A percentile compares a stretch with the other conserved stretches of the same genome.
These are phyloP conservation scores for Peromyscus leucopus DNA, from an alignment of 2,113 vertebrate genomes.

Conservation along the genomic window DNA sequence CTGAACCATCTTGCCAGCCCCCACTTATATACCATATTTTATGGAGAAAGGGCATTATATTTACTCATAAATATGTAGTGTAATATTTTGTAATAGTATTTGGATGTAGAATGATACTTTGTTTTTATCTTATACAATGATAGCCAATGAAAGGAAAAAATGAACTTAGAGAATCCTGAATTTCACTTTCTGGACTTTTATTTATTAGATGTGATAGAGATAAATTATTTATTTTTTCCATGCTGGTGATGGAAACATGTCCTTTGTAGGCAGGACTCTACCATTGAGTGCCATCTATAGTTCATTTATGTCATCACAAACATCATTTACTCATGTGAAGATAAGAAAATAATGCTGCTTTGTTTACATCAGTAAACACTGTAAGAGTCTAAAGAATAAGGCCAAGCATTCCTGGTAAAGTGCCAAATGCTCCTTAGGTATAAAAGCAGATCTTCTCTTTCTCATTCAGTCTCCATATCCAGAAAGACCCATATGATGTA, in stretches of 20 bases:
- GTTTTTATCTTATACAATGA: neutral
- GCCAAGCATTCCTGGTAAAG: neutral
- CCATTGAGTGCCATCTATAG: neutral
- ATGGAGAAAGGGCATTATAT: neutral
- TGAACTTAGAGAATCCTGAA: constrained; percentile 3
- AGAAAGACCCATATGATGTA: neutral
- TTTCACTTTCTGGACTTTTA: neutral
- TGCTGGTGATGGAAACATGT: neutral
- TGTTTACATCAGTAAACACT: neutral
- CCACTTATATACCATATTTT: constrained; percentile 27
- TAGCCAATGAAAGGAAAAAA: neutral
- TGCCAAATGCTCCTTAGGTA: neutral
- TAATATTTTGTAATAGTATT: neutral
- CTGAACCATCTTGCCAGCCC: neutral
- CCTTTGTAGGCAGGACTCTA: neutral
- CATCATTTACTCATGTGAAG: neutral
- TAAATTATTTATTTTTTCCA: neutral
- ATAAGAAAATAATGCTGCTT: neutral
- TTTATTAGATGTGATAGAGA: neutral
- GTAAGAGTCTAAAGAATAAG: neutral
- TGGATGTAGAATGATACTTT: neutral
- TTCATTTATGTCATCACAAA: neutral
- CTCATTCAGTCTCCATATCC: neutral
- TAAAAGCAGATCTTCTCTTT: neutral
- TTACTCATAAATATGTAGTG: constrained; percentile 29